Evolutionary conservation across 2,113 vertebrate species (phyloP), one percentile per base, ranked within the genome.

Genomic region (Cebidichthys violaceus): DNA sequence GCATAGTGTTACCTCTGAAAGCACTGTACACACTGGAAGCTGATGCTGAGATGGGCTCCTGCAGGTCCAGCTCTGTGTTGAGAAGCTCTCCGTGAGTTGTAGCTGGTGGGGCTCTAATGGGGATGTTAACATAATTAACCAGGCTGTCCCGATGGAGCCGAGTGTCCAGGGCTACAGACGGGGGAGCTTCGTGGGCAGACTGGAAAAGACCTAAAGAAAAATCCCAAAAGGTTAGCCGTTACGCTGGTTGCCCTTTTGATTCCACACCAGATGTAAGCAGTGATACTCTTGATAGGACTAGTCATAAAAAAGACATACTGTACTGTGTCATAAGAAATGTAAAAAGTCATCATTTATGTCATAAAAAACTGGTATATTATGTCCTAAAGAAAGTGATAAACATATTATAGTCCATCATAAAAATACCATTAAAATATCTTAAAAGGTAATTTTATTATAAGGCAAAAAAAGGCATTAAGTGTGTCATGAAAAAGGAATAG

Each of bases 101-200:
- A 17, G 79, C 73, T 70, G 95, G 92, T 37, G 92, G 85, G 5
- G 96, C 96, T 84, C 96, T 96, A 82, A 95, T 83, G 10, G 96
- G 97, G 92, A 99, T 93, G 92, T 97, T 98, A 65, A 96, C 93
- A 20, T 97, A 97, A 78, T 95, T 96, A 47, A 88, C 89, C 47
- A 86, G 86, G 75, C 93, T 92, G 5, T 92, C 90, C 61, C 88
- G 9, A 0, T 43, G 57, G 90, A 65, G 85, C 82, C 90, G 35
- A 1, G 91, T 52, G 83, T 74, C 83, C 57, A 22, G 54, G 39
- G 55, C 39, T 17, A 29, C 47, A 11, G 43, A 41, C 1, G 0
- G 57, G 79, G 50, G 31, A 76, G 67, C 61, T 68, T 43, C 65
- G 4, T n/a, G 2, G 7, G 61, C 0, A 62, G 31, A 22, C 39